These are phyloP conservation scores for Thereva nobilitata DNA, from an alignment of 2,888 invertebrate species.

Conservation along the genomic window DNA sequence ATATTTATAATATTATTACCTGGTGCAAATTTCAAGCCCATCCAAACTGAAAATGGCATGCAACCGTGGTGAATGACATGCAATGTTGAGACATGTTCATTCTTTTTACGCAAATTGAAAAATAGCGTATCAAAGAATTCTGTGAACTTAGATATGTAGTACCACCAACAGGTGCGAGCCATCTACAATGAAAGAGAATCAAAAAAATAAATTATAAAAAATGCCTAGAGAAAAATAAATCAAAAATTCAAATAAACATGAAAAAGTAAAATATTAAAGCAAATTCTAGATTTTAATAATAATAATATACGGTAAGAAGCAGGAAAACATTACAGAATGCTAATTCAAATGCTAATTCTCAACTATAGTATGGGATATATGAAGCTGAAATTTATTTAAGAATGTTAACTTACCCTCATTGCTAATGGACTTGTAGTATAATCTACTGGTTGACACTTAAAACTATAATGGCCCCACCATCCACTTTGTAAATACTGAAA, in stretches of 20 bases:
- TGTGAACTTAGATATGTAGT: slow-evolving; percentile 95
- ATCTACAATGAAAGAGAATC: slow-evolving; percentile 65
- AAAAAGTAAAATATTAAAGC: neutral
- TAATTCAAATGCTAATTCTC: too few relatives aligned
- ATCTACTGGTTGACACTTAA: slow-evolving; percentile 86
- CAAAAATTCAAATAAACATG: neutral
- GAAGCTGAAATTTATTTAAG: too few relatives aligned
- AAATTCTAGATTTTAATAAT: too few relatives aligned
- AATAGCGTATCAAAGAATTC: slow-evolving; percentile 97
- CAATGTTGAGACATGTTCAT: slow-evolving; percentile 88
- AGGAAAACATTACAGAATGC: too few relatives aligned
- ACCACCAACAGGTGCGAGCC: slow-evolving; percentile 95
- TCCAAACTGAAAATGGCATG: slow-evolving; percentile 96
- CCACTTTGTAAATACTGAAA: slow-evolving; percentile 68
- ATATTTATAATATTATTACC: slow-evolving; percentile 61
- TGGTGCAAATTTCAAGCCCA: slow-evolving; percentile 93
- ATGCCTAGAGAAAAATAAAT: slow-evolving; percentile 12
- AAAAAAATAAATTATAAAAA: slow-evolving; percentile 39
- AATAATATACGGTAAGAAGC: too few relatives aligned
- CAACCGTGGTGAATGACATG: slow-evolving; percentile 97
- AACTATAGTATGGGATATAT: too few relatives aligned
- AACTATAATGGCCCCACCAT: slow-evolving; percentile 80
- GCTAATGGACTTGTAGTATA: slow-evolving; percentile 75
- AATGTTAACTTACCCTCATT: slow-evolving; percentile 63
- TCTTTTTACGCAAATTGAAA: slow-evolving; percentile 93